Evolutionary conservation across 1,140 invertebrate species (phyloP).

Genomic region (Diuraphis noxia): DNA sequence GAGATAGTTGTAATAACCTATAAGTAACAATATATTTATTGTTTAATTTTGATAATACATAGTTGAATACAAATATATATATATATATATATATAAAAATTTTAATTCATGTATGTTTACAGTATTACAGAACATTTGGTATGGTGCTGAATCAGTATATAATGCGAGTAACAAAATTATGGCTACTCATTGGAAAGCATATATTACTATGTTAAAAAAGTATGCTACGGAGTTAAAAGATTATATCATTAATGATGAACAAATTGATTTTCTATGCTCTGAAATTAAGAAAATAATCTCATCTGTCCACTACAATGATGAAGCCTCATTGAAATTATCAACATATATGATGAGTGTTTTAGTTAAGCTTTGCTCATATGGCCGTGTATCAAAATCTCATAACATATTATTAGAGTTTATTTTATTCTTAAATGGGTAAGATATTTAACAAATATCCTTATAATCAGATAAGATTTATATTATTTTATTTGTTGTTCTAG

Average conservation of each 20-base stretch:
- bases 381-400: not conserved
- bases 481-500: not conserved
- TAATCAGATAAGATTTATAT: not conserved
- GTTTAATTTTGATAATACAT: not conserved
- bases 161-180: slow-evolving; percentile 29
- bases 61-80: no score
- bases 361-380: slow-evolving; percentile 31
- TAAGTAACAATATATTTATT: not conserved
- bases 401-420: not conserved
- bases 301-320: not conserved
- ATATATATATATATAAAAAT: not conserved
- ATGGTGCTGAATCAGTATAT: slow-evolving; percentile 10
- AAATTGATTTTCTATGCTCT: not conserved
- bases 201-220: slow-evolving; percentile 11
- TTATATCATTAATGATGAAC: not conserved
- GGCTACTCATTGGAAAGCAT: slow-evolving; percentile 35
- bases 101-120: not conserved
- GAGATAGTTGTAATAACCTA: not conserved
- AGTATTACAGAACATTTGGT: slow-evolving; percentile 22
- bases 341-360: slow-evolving; percentile 46
- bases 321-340: not conserved
- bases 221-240: not conserved
- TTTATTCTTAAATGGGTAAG: slow-evolving; percentile 38
- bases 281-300: not conserved
- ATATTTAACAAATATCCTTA: not conserved